Evolutionary conservation across 1,140 invertebrate species (phyloP), one percentile per base, ranked within the genome.

Genomic region (Pogonus chalceus): DNA sequence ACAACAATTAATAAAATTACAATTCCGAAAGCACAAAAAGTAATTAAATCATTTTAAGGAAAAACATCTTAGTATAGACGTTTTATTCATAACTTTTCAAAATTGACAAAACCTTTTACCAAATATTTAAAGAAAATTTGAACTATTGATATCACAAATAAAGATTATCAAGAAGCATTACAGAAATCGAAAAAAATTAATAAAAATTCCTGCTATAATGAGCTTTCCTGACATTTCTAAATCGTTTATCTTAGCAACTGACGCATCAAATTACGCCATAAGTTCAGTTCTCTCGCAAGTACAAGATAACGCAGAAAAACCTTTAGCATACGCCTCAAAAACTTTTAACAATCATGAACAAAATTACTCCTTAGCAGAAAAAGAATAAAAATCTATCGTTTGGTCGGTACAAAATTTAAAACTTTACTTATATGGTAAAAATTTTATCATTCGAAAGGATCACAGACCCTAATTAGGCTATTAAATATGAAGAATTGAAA

Each of bases 291-390:
- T 43, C 16, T 14, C 4, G 9, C 51, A 52, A 20, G 31, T 12
- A 14, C 3, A 26, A 10, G 23, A 12, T 7, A 18, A 21, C 10
- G 9, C 14, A 7, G 51, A 52, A 9, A 10, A 10, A 9, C 66
- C 64, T 18, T 55, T 66, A 16, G 58, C 64, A 10, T 68, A 60
- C 51, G 59, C 58, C 0, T 62, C 58, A 39, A 48, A 60, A 20
- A 59, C 53, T 2, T 53, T 67, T 20, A 67, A 65, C 48, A 53
- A 55, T 12, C 58, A 61, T 9, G 64, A 54, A 54, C 20, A 24
- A 50, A 57, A 57, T 49, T 57, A 54, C 24, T 23, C 24, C 2
- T 49, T 46, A 14, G 49, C 52, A 16, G 56, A 57, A 23, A 57
- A 57, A 20, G 46, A 57, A 37, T 23, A 49, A 20, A 49, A 54